These are phyloP conservation scores for Pediacus dermestoides DNA, from an alignment of 2,888 invertebrate genomes.

Conservation along the genomic window DNA sequence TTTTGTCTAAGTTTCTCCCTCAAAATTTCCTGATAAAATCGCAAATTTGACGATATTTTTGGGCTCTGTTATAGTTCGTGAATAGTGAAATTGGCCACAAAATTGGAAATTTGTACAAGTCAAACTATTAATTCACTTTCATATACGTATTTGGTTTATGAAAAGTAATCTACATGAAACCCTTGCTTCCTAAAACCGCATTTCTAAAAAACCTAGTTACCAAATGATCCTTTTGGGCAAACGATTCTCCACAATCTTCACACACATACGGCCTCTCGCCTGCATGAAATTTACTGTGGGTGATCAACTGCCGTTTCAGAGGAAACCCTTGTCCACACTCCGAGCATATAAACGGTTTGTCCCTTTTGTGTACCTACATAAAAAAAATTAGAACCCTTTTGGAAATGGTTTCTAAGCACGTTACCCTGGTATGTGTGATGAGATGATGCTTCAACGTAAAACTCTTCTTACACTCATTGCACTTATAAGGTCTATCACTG, in stretches of 20 bases:
- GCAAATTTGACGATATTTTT: too few relatives aligned
- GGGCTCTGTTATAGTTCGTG: too few relatives aligned
- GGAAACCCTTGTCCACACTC: constrained; percentile 82
- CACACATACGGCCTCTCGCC: constrained; percentile 84
- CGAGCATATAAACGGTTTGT: constrained; percentile 76
- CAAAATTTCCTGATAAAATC: too few relatives aligned
- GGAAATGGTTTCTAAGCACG: constrained; percentile 21
- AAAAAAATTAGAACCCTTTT: constrained; percentile 2
- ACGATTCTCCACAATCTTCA: constrained; percentile 87
- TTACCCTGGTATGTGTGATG: constrained; percentile 72
- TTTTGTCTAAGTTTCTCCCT: too few relatives aligned
- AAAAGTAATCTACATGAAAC: too few relatives aligned
- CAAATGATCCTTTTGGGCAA: constrained; percentile 85
- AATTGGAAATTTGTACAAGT: too few relatives aligned
- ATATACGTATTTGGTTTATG: too few relatives aligned
- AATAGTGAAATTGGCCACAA: too few relatives aligned
- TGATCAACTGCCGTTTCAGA: constrained; percentile 75
- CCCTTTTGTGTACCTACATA: constrained; percentile 67
- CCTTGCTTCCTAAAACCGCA: too few relatives aligned
- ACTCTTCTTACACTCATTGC: constrained; percentile 81
- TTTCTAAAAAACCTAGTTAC: too few relatives aligned
- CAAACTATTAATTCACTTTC: too few relatives aligned
- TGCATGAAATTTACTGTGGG: constrained; percentile 82
- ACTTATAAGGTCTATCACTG: constrained; percentile 77
- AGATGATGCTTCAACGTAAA: constrained; percentile 83